Base-by-base conservation (phyloP, 2,888 invertebrate species). In the Diarsia dahlii region DNA sequence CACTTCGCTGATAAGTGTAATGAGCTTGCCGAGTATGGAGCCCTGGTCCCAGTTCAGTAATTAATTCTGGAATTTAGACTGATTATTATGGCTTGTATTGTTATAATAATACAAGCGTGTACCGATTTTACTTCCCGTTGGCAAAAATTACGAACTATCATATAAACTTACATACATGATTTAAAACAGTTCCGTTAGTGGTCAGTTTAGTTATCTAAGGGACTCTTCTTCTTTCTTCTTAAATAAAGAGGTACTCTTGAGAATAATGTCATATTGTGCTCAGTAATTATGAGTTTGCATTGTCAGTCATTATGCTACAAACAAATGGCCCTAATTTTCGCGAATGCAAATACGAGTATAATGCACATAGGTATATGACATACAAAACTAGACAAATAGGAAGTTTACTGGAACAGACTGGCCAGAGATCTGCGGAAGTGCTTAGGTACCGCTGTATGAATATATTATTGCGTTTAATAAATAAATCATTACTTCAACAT, bases 1-100 rank as follows among this genome's bases (percentile, higher is more conserved):
- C 62, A 66, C 65, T 62, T 62, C 65, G 58, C 65, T 62, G 71
- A 78, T 78, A 78, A 66, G 28, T 72, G 48, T 78, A 71, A 78
- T 77, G 62, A 78, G 78, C 15, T 72, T 66, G 62, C 60, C 71
- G 39, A 20, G 18, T 71, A 28, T 62, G 60, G 28, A 45, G n/a
- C 54, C 58, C 65, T 58, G 65, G 12, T 65, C 77, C 78, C 65
- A n/a, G 52, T 34, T 4, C 64, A 23, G 56, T 23, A 46, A 56
- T 77, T 77, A 70, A 58, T 65, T 65, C 48, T 23, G 52, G 34
- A 77, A 77, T 64, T 76, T 76, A 76, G 46, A 54, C 60, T 52
- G 60, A 66, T 52, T 34, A 76, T 63, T 63, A 28, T 3, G 28
- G 58, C 28, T 28, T 28, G 9, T 28, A 28, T 28, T 28, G 28